Base-by-base conservation (phyloP, 1,140 invertebrate species). In the Drosophila funebris region DNA sequence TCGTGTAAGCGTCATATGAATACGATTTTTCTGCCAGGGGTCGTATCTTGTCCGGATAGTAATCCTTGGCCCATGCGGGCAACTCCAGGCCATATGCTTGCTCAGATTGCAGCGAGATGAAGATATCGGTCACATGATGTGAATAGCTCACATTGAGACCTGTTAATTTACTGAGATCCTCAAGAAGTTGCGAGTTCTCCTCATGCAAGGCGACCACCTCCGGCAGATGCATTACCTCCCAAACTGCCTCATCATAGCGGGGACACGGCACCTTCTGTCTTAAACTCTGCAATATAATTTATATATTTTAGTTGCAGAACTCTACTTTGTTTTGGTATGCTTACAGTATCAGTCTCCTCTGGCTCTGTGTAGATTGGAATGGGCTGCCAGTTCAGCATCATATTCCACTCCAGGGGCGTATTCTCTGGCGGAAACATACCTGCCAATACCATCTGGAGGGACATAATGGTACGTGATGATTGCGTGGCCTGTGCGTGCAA, bases 381-480 rank as follows among this genome's bases (percentile, higher is more conserved):
- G 2, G 96, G 96, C 79, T 96, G 95, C 96, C 96, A 97, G 43
- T 92, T 78, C 3, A 96, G 77, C 60, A 93, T 88, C 5, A 90
- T 60, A 70, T 95, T 94, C 92, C 95, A 95, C 37, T 92, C 91
- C 82, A 96, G 94, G 2, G 92, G 90, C 0, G 92, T 90, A 18
- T 92, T 91, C 61, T 83, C 77, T 0, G 96, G 95, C 33, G 94
- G 94, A 93, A 94, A 95, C 6, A 97, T 83, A 6, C 95, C 95
- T 4, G 96, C 95, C 13, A 96, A 93, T 41, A 96, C 93, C 36
- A 94, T 89, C 84, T 95, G 93, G n/a, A 95, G 94, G 37, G 95
- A 96, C 93, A 96, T 96, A 78, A 96, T 92, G n/a, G 96, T 95
- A 14, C 97, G 91, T 74, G 96, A 94, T 0, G 94, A 93, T 46